phyloP scores from a whole-genome alignment of 2,113 vertebrate species.

The Oryzias curvinotus region DNA sequence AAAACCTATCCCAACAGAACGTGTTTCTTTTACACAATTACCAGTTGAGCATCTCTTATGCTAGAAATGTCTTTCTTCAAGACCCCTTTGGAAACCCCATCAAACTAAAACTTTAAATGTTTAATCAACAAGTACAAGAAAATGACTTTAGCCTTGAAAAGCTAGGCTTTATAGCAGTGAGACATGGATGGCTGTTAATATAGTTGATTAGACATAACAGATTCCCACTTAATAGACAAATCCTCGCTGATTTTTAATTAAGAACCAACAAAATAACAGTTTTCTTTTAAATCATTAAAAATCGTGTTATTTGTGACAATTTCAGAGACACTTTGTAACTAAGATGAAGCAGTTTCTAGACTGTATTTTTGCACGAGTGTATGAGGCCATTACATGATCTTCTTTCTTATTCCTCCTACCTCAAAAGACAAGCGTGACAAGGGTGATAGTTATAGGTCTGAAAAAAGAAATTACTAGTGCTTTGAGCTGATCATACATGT shows the following conservation, averaged over 20 bases:
- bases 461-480: conserved; percentile 59
- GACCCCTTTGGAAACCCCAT: conserved; percentile 7
- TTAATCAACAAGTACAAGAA: conserved; percentile 5
- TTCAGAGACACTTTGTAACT: no score
- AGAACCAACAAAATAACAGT: conserved; percentile 9
- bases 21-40: conserved; percentile 3
- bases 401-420: conserved; percentile 24
- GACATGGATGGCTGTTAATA: background rate
- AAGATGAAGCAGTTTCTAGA: no score
- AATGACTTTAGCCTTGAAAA: background rate
- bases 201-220: background rate
- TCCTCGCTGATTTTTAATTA: background rate
- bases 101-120: conserved; percentile 8
- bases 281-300: no score
- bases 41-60: background rate
- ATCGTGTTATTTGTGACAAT: no score
- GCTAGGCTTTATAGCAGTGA: background rate
- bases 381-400: background rate
- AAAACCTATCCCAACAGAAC: conserved; percentile 2
- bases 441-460: conserved; percentile 60
- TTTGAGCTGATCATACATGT: conserved; percentile 41
- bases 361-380: no score
- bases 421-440: conserved; percentile 42
- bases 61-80: background rate
- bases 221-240: background rate